Conservation (phyloP, 2,888 invertebrate genomes). For the Leucoma salicis region DNA sequence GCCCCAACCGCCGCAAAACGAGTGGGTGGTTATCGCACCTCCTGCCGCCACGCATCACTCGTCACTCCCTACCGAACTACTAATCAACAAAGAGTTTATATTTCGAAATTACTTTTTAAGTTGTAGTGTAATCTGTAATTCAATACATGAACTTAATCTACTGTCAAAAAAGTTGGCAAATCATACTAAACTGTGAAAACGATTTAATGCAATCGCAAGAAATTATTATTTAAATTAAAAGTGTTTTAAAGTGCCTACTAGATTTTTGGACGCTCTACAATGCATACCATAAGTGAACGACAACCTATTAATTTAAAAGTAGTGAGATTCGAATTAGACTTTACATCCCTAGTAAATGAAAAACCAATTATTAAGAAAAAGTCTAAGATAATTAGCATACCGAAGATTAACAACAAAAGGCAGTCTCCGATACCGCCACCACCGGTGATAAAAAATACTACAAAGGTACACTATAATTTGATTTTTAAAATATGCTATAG, state of each 20-base stretch:
- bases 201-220: not conserved
- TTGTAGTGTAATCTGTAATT: not conserved
- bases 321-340: conserved; percentile 67
- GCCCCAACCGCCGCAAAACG: conserved; percentile 53
- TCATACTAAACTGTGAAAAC: not conserved
- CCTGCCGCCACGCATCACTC: conserved; percentile 30
- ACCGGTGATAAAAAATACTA: conserved; percentile 39
- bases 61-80: conserved; percentile 13
- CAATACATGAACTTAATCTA: conserved; percentile 6
- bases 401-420: conserved; percentile 46
- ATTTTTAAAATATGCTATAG: not conserved
- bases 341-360: conserved; percentile 46
- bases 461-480: conserved; percentile 42
- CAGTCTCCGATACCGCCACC: conserved; percentile 54
- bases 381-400: conserved; percentile 54
- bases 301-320: conserved; percentile 73
- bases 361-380: conserved; percentile 43
- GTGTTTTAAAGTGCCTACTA: not conserved
- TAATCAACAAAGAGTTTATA: not conserved
- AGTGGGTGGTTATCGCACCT: conserved; percentile 71
- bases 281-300: conserved; percentile 66
- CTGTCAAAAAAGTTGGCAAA: conserved; percentile 14
- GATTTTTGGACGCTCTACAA: conserved; percentile 20
- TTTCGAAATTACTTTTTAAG: not conserved
- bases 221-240: not conserved